Evolutionary conservation across 2,113 vertebrate species (phyloP).

Genomic region (Pseudolaguvia tuberculata): DNA sequence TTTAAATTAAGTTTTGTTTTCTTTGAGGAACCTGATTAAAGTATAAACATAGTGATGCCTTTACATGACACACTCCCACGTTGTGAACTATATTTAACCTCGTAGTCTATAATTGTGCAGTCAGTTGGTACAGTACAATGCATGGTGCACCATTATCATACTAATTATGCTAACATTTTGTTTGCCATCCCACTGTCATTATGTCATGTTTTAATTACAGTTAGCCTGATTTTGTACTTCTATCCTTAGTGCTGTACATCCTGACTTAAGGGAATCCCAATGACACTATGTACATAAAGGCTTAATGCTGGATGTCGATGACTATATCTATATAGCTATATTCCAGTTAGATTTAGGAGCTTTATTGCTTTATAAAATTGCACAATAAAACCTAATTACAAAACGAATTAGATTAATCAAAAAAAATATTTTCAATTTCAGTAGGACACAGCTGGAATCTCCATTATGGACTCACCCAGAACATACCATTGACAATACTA

Average conservation of each 20-base stretch:
- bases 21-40: background rate
- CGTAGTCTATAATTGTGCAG: background rate
- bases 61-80: background rate
- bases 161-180: background rate
- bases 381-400: background rate
- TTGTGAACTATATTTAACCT: background rate
- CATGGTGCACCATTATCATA: background rate
- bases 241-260: background rate
- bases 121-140: background rate
- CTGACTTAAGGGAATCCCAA: background rate
- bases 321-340: no score
- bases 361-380: background rate
- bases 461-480: background rate
- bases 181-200: background rate
- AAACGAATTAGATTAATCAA: no score
- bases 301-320: no score
- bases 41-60: background rate
- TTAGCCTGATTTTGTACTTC: background rate
- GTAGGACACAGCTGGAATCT: background rate
- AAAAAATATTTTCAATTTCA: background rate
- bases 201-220: constrained; percentile 6
- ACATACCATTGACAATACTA: background rate
- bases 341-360: background rate
- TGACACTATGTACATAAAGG: background rate
- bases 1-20: background rate